Base-by-base conservation (phyloP, 1,140 invertebrate genomes). In the Camponotus vicinus region DNA sequence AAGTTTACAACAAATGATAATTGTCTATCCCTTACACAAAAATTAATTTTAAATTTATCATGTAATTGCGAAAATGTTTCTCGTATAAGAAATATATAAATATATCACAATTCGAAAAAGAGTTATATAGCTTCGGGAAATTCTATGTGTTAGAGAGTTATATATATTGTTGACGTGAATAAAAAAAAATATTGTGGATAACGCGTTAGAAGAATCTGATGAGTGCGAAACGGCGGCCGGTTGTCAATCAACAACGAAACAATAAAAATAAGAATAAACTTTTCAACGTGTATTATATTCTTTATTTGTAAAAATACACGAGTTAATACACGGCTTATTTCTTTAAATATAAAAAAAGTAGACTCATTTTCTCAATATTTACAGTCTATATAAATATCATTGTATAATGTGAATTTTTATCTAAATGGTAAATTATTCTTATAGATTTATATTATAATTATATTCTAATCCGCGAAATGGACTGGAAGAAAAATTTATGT, bases 101-200 rank as follows among this genome's bases (percentile, higher is more conserved):
- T 55, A 18, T 57, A 13, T n/a, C 1, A 70, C 32, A 18, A 37
- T 59, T 32, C 21, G 13, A 45, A 32, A 55, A 45, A 34, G 45
- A 71, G 13, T 15, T 49, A 49, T 49, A 5, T 18, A 59, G 37
- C 8, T 15, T 82, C n/a, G 67, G 21, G 2, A 18, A 45, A 49
- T 21, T 61, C 1, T 69, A 21, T 45, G 6, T 71, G 27, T 82
- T 80, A 89, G 75, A 89, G 13, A 88, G 57, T 82, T 86, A 86
- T 82, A 82, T 67, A 42, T 59, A 18, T 82, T 73, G 80, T 88
- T 88, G 45, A 86, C 8, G 59, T 76, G 69, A 52, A 40, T 85
- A 70, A 57, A 45, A 75, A 27, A 75, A 76, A 45, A 49, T 88
- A 37, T 88, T 86, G 9, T 86, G 80, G 75, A n/a, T 78, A 73